These are phyloP conservation scores for Oryzias curvinotus DNA, from an alignment of 2,113 vertebrate species.

Conservation along the genomic window DNA sequence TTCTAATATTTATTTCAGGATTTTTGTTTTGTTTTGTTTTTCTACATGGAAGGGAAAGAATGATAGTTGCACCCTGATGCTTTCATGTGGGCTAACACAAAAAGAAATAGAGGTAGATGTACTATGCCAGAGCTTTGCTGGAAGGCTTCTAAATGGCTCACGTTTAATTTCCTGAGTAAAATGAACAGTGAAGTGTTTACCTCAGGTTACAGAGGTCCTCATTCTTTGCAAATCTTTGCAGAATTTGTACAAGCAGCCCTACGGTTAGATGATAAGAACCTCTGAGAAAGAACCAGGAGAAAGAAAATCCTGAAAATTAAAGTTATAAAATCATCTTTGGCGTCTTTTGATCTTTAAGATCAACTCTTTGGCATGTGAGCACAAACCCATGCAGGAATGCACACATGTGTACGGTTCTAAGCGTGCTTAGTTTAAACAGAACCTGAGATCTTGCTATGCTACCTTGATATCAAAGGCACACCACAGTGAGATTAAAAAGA, in stretches of 20 bases:
- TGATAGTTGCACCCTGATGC: constrained; percentile 2
- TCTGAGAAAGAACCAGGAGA: background rate
- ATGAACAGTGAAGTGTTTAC: constrained; percentile 37
- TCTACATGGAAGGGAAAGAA: background rate
- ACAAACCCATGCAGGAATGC: constrained; percentile 15
- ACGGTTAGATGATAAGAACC: constrained; percentile 7
- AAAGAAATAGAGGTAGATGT: constrained; percentile 17
- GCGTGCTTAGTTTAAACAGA: constrained; percentile 36
- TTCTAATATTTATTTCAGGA: too few species aligned
- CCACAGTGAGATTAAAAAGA: constrained; percentile 36
- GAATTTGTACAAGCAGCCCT: background rate
- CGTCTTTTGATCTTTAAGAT: background rate
- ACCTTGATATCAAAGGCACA: constrained; percentile 38
- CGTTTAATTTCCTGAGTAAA: constrained; percentile 49
- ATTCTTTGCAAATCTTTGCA: constrained; percentile 40
- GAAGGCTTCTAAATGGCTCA: constrained; percentile 32
- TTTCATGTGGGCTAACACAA: constrained; percentile 16
- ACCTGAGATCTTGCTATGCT: constrained; percentile 44
- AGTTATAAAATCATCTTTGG: background rate
- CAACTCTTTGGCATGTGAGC: constrained; percentile 1
- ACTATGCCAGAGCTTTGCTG: constrained; percentile 33
- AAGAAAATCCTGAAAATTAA: background rate
- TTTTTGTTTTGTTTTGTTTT: too few species aligned
- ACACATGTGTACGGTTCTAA: constrained; percentile 2
- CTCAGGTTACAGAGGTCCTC: constrained; percentile 29